Evolutionary conservation across 2,113 vertebrate genomes (phyloP).

Genomic region (Periophthalmodon schlosseri): DNA sequence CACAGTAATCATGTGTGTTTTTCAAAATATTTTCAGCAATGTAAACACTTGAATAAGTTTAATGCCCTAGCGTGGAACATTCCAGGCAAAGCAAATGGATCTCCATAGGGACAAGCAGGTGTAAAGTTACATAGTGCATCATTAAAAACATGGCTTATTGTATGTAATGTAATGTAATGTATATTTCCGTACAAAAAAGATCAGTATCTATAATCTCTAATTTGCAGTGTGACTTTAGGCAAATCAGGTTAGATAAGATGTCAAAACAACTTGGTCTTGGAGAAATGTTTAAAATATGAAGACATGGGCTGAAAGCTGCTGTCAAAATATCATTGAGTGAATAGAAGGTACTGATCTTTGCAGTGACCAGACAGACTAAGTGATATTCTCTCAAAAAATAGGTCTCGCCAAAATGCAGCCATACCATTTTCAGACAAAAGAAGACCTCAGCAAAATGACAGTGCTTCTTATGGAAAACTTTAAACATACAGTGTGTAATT

Average conservation of each 20-base stretch:
- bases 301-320: not conserved
- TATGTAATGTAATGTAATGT: not conserved
- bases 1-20: too few relatives aligned
- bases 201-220: not conserved
- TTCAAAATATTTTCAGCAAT: too few relatives aligned
- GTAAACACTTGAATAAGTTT: too few relatives aligned
- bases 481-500: constrained; percentile 43
- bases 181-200: not conserved
- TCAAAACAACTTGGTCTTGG: not conserved
- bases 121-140: not conserved
- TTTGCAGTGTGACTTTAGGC: not conserved
- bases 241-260: not conserved
- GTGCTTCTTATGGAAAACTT: constrained; percentile 25
- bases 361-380: constrained; percentile 11
- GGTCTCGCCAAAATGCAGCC: constrained; percentile 1
- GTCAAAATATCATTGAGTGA: constrained; percentile 2
- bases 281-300: not conserved
- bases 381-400: constrained; percentile 8
- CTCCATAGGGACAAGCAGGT: not conserved
- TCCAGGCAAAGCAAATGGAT: too few relatives aligned
- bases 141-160: not conserved
- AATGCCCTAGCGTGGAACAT: too few relatives aligned
- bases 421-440: constrained; percentile 15
- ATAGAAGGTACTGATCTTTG: not conserved
- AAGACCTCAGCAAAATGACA: constrained; percentile 10